Conservation (phyloP, 2,113 vertebrate species). For the Cyprinodon tularosa region DNA sequence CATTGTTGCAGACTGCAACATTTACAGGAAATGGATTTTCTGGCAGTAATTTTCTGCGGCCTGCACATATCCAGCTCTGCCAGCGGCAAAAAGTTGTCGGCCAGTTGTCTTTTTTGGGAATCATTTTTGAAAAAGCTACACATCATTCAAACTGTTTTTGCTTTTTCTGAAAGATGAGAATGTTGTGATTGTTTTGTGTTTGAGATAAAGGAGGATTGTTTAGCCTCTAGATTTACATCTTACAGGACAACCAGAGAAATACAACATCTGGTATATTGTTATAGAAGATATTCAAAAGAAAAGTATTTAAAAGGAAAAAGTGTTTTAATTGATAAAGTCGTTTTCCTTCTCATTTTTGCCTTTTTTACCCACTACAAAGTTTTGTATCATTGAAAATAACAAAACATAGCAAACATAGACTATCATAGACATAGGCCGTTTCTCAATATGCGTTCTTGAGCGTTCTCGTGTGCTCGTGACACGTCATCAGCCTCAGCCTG, state of each 20-base stretch:
- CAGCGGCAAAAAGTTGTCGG: constrained; percentile 31
- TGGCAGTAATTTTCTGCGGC: constrained; percentile 39
- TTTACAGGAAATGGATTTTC: constrained; percentile 65
- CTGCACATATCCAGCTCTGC: constrained; percentile 32
- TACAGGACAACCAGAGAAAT: neutral
- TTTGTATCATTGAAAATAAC: no score
- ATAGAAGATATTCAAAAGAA: no score
- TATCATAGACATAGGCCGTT: no score
- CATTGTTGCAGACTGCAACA: constrained; percentile 62
- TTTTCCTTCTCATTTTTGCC: no score
- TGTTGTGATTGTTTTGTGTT: constrained; percentile 16
- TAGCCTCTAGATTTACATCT: constrained; percentile 7
- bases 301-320: constrained; percentile 4
- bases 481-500: no score
- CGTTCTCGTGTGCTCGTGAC: no score
- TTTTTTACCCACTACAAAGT: no score
- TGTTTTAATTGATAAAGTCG: neutral
- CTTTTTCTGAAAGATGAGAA: constrained; percentile 13
- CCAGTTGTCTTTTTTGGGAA: constrained; percentile 32
- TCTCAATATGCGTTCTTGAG: no score
- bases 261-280: no score
- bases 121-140: constrained; percentile 23
- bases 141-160: constrained; percentile 8
- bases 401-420: no score
- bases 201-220: constrained; percentile 2